Conservation (phyloP, 2,888 invertebrate genomes). For the Hanleya hanleyi region DNA sequence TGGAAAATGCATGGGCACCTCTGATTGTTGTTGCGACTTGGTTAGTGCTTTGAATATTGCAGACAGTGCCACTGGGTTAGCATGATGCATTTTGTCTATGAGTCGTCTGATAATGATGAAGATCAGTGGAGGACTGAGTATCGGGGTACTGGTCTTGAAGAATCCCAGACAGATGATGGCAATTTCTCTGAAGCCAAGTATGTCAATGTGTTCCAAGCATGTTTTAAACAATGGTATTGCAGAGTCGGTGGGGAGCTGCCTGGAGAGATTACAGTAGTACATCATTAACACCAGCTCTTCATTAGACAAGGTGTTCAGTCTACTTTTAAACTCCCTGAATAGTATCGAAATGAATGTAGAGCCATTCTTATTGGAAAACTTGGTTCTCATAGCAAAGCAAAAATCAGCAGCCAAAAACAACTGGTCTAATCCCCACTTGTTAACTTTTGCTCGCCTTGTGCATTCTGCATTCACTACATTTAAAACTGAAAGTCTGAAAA, state of each 20-base stretch:
- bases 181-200: not conserved
- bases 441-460: not conserved
- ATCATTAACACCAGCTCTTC: not conserved
- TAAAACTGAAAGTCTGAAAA: not conserved
- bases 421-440: not conserved
- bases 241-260: not conserved
- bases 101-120: not conserved
- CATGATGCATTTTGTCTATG: not conserved
- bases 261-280: not conserved
- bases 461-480: not conserved
- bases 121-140: not conserved
- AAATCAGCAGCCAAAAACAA: not conserved
- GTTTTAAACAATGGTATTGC: not conserved
- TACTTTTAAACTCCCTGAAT: not conserved
- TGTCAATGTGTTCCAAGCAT: not conserved
- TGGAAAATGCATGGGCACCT: too few species aligned
- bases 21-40: too few species aligned
- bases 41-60: not conserved
- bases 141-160: not conserved
- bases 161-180: not conserved
- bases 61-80: not conserved
- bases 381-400: not conserved
- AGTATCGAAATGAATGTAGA: not conserved
- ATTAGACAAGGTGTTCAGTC: not conserved
- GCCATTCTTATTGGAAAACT: too few species aligned